Base-by-base conservation (phyloP, 1,140 invertebrate species). In the Mya arenaria region DNA sequence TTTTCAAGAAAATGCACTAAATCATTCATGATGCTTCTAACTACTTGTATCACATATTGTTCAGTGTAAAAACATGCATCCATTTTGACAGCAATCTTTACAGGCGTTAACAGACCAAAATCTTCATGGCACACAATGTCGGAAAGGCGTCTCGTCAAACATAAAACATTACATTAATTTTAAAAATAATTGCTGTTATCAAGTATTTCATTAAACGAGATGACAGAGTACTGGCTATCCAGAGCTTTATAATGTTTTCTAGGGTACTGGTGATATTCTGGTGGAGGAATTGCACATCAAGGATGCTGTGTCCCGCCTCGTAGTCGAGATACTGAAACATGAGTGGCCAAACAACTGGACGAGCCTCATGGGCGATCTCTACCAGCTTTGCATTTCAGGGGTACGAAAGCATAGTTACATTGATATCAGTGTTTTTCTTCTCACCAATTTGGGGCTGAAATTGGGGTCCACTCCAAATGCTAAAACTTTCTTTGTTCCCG, bases 331-430 rank as follows among this genome's bases (percentile, higher is more conserved):
- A 95, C 96, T 98, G 19, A 98, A 98, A 91, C 93, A 97, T 19
- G 97, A 98, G 91, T 99, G 97, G 98, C 97, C 98, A 0, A 97
- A 98, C 89, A 97, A 98, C 78, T 99, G 97, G 97, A 96, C 97
- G 0, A 95, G 95, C 0, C 89, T 99, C 13, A 91, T 98, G n/a
- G 92, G 94, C 0, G 97, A 98, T 90, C 93, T 98, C 0, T 96
- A 92, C 66, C 73, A 83, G 23, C 95, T 96, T 84, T 96, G 96
- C 34, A 82, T 85, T 19, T 94, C 94, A 87, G 97, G 97, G 13
- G 89, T 90, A 78, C 78, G 85, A n/a, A n/a, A n/a, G n/a, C n/a
- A n/a, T n/a, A n/a, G n/a, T n/a, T n/a, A n/a, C n/a, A n/a, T n/a
- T n/a, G n/a, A n/a, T n/a, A n/a, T n/a, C n/a, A n/a, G 19, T 10